Base-by-base conservation (phyloP, 2,113 vertebrate genomes). In the Leucopsar rothschildi region DNA sequence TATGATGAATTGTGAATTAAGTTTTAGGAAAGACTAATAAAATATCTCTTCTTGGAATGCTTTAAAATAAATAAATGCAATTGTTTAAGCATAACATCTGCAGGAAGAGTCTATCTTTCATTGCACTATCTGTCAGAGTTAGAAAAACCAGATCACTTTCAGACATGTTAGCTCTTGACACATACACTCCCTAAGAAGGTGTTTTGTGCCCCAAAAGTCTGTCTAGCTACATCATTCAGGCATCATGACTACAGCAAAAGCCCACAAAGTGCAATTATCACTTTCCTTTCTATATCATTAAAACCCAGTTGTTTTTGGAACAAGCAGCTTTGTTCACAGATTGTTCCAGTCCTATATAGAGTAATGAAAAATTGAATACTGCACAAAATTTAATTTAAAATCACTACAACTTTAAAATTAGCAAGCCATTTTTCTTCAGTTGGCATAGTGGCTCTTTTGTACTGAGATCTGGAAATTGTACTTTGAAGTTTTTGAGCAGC, bases 281-380 rank as follows among this genome's bases (percentile, higher is more conserved):
- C 29, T 86, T 79, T 79, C 42, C 15, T 71, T 86, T 85, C 55
- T 42, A 11, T 57, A 69, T n/a, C 31, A 37, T 77, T 76, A 60
- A 71, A 71, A 72, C 11, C 0, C 9, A 66, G 10, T 71, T 88
- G 17, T 12, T 56, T 86, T 70, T 72, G 56, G 39, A 79, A 63
- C 12, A 69, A 83, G 50, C 27, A 89, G 28, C n/a, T 90, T 92
- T 93, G 68, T 80, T 92, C 71, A 86, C 64, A 65, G 37, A 52
- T 59, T 87, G 63, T 88, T 73, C 53, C 28, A 52, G 59, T 76
- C 17, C 53, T 12, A 33, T 88, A 39, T 13, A n/a, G 66, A 69
- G 37, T 77, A 82, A 86, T 83, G n/a, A 95, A 92, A 95, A 90
- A 82, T 86, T 90, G 77, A 92, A 77, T 52, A 57, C n/a, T 69